Conservation (phyloP, 2,797 vertebrate species). For the Ficedula albicollis region DNA sequence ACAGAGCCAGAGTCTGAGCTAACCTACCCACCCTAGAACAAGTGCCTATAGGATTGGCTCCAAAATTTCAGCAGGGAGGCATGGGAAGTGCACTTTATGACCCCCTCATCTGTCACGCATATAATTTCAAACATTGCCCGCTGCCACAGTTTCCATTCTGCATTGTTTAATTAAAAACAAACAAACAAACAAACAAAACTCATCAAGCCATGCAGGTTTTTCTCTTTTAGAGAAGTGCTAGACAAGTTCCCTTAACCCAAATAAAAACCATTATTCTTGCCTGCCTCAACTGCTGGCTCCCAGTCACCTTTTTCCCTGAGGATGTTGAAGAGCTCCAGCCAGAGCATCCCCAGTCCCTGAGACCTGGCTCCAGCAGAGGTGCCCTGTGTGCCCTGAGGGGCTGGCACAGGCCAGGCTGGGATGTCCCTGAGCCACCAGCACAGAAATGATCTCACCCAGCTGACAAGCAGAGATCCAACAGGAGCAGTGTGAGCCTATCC, state of each 20-base stretch:
- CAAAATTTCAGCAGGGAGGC: not conserved
- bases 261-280: not conserved
- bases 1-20: not conserved
- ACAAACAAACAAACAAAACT: not conserved
- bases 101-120: not conserved
- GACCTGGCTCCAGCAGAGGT: not conserved
- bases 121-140: not conserved
- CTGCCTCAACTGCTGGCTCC: not conserved
- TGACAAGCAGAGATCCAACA: not conserved
- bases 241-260: not conserved
- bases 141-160: not conserved
- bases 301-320: not conserved
- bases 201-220: fast-evolving
- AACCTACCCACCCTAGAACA: not conserved
- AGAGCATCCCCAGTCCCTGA: not conserved
- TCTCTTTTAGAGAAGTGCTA: not conserved
- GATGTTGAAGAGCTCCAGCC: not conserved
- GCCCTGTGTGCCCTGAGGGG: not conserved
- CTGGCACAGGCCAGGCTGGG: not conserved
- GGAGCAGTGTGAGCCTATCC: not conserved
- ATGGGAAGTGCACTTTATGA: not conserved
- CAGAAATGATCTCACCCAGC: not conserved
- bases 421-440: not conserved
- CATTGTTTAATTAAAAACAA: not conserved
- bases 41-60: fast-evolving